phyloP scores from a whole-genome alignment of 2,113 vertebrate species.

The Neolamprologus sp. region DNA sequence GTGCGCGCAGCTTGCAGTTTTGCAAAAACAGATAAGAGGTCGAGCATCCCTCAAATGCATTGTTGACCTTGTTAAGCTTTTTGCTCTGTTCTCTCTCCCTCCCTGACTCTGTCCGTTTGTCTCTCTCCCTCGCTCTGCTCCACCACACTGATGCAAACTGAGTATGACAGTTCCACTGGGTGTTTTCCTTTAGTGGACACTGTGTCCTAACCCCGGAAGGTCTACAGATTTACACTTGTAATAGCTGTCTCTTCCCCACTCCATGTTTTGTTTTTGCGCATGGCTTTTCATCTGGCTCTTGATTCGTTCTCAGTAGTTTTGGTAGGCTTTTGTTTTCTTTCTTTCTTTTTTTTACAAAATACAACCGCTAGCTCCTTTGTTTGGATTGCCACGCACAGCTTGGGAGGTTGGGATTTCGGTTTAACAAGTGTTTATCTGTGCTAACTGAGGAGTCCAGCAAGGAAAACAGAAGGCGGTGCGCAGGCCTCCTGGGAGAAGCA shows the following conservation, averaged over 20 bases:
- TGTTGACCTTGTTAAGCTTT: slow-evolving; percentile 51
- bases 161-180: slow-evolving; percentile 41
- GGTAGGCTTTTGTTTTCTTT: background rate
- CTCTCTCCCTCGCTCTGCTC: slow-evolving; percentile 14
- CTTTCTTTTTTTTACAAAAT: background rate
- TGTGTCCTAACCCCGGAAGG: background rate
- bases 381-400: slow-evolving; percentile 3
- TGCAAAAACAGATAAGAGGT: slow-evolving; percentile 17
- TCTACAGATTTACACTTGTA: slow-evolving; percentile 12
- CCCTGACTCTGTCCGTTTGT: slow-evolving; percentile 23
- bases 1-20: background rate
- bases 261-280: background rate
- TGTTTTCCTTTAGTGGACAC: slow-evolving; percentile 32
- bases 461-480: slow-evolving; percentile 12
- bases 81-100: background rate
- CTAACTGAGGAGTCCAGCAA: slow-evolving; percentile 8
- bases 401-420: slow-evolving; percentile 17
- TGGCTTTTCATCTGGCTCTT: background rate
- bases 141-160: slow-evolving; percentile 18
- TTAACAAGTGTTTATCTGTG: slow-evolving; percentile 51
- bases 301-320: background rate
- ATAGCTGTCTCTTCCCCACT: background rate
- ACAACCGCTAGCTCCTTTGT: background rate
- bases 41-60: slow-evolving; percentile 36
- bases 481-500: slow-evolving; percentile 17